phyloP scores from a whole-genome alignment of 1,140 invertebrate genomes.

The Magallana angulata region DNA sequence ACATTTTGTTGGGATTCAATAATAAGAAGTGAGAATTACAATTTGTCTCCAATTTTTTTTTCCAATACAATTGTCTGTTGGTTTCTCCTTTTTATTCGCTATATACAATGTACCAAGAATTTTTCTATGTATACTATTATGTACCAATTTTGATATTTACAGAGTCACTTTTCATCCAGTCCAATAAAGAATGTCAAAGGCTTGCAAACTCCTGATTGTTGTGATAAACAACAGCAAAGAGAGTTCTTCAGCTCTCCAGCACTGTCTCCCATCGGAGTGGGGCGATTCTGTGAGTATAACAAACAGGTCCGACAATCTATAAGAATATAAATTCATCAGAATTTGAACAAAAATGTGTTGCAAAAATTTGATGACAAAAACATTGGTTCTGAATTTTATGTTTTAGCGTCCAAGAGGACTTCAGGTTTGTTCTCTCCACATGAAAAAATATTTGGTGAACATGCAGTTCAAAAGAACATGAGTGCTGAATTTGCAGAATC shows the following conservation, averaged over 20 bases:
- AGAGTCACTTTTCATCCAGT: slow-evolving; percentile 75
- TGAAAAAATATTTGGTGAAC: slow-evolving; percentile 49
- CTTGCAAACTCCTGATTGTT: slow-evolving; percentile 50
- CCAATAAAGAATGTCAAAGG: slow-evolving; percentile 65
- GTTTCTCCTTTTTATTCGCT: no score
- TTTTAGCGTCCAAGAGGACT: slow-evolving; percentile 29
- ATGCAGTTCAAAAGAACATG: slow-evolving; percentile 39
- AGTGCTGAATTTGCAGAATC: slow-evolving; percentile 21
- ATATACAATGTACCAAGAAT: background rate
- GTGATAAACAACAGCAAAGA: slow-evolving; percentile 54
- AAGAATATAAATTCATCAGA: no score
- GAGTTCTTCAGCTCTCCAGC: slow-evolving; percentile 67
- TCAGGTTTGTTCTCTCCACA: slow-evolving; percentile 55
- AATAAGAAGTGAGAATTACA: no score
- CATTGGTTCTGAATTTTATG: background rate
- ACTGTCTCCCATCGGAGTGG: slow-evolving; percentile 69
- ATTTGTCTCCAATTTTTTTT: no score
- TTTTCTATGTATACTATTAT: background rate
- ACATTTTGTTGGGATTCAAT: no score
- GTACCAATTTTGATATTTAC: slow-evolving; percentile 21
- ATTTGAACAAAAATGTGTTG: background rate
- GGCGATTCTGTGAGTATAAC: slow-evolving; percentile 55
- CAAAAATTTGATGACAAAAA: no score
- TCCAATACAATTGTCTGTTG: no score
- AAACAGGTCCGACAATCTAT: no score